Conservation (phyloP, 2,888 invertebrate genomes). For the Dolichomitus sp. region DNA sequence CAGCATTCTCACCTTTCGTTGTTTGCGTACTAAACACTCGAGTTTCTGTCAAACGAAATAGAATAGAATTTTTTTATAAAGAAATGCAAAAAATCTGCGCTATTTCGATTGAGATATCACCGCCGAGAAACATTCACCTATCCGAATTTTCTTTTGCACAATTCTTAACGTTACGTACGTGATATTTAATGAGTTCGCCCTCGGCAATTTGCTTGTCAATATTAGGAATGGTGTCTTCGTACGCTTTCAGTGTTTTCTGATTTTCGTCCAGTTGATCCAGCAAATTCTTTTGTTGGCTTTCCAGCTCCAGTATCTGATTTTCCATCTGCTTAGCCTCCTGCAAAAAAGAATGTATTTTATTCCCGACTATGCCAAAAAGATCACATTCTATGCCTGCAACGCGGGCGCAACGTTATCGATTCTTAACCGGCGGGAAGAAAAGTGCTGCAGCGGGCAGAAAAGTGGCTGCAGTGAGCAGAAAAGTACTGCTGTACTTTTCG, state of each 20-base stretch:
- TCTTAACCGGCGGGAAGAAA: no score
- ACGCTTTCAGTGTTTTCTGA: slow-evolving; percentile 77
- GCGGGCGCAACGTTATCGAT: no score
- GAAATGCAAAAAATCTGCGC: slow-evolving; percentile 3
- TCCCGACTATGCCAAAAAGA: no score
- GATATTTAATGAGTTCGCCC: slow-evolving; percentile 85
- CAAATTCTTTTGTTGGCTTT: slow-evolving; percentile 76
- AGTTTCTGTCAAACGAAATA: slow-evolving; percentile 85
- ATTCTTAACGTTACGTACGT: slow-evolving; percentile 76
- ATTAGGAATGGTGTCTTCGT: slow-evolving; percentile 78
- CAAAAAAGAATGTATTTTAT: slow-evolving; percentile 47
- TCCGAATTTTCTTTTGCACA: not conserved
- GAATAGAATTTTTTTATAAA: not conserved
- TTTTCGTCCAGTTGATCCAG: slow-evolving; percentile 79
- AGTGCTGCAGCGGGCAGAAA: no score
- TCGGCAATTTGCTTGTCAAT: slow-evolving; percentile 84
- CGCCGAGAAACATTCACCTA: not conserved
- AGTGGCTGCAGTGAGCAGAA: no score
- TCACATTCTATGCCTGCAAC: no score
- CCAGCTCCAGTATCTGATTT: slow-evolving; percentile 76
- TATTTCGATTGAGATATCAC: not conserved
- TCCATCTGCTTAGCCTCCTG: slow-evolving; percentile 82
- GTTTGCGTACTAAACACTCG: slow-evolving; percentile 90
- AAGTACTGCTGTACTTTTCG: no score
- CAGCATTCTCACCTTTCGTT: slow-evolving; percentile 90